phyloP scores from a whole-genome alignment of 30 jellyfish, hydroid and myxozoan species.

The Mastigias papua region DNA sequence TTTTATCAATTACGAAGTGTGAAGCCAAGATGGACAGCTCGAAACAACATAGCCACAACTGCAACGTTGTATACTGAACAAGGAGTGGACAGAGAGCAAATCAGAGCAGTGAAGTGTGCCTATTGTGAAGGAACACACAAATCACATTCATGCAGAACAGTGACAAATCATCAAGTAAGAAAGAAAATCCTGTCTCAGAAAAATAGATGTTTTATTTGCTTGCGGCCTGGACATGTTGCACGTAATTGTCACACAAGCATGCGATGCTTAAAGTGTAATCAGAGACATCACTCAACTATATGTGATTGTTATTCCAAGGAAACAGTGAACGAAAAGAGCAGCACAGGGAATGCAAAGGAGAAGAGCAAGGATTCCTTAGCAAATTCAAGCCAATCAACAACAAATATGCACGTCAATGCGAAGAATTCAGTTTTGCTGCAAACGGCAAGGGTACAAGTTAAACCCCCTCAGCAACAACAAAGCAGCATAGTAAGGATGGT shows the following conservation, averaged over 20 bases:
- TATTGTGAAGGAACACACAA: constrained; percentile 45
- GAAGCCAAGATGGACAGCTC: background rate
- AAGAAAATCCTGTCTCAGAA: too few relatives aligned
- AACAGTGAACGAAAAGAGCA: background rate
- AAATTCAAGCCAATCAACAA: background rate
- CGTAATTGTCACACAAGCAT: too few relatives aligned
- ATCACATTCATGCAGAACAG: constrained; percentile 14
- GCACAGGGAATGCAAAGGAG: background rate
- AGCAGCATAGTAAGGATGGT: background rate
- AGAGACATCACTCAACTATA: constrained; percentile 19
- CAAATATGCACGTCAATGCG: constrained; percentile 26
- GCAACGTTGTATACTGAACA: constrained; percentile 12
- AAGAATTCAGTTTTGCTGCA: constrained; percentile 13
- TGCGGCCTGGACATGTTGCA: too few relatives aligned
- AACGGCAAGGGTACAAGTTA: constrained; percentile 1
- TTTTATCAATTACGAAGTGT: too few relatives aligned
- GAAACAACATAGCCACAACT: constrained; percentile 23
- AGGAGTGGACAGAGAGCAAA: background rate
- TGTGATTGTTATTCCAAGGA: constrained; percentile 10
- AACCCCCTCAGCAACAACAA: constrained; percentile 1
- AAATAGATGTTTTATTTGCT: too few relatives aligned
- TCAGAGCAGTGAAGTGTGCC: background rate
- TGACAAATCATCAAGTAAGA: background rate
- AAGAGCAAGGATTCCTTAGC: background rate
- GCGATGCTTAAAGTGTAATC: constrained; percentile 19